Evolutionary conservation across 2,113 vertebrate genomes (phyloP).

Genomic region (Ammodytes marinus): DNA sequence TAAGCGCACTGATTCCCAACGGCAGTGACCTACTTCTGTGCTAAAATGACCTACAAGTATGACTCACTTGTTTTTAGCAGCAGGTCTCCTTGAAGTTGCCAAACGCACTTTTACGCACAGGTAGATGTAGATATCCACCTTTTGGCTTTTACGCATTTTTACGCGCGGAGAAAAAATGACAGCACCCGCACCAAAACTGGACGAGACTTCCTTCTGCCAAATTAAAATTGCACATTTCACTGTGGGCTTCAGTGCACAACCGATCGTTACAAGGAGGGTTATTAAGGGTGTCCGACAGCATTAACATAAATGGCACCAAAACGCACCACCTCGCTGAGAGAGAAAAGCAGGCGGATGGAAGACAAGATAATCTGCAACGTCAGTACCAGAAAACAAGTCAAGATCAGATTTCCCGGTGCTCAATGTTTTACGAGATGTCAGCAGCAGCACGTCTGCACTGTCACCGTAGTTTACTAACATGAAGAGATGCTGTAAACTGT

Average conservation of each 20-base stretch:
- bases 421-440: conserved; percentile 17
- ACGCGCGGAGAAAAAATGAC: conserved; percentile 12
- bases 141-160: conserved; percentile 36
- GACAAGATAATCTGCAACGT: conserved; percentile 1
- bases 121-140: not conserved
- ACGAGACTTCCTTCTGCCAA: not conserved
- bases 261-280: not conserved
- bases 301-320: not conserved
- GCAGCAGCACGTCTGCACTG: not conserved
- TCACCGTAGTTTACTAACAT: not conserved
- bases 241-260: conserved; percentile 6
- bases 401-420: not conserved
- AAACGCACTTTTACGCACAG: conserved; percentile 13
- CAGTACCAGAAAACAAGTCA: not conserved
- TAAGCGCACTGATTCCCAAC: conserved; percentile 29
- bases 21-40: conserved; percentile 30
- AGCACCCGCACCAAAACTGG: not conserved
- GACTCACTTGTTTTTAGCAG: not conserved
- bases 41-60: conserved; percentile 7
- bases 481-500: not conserved
- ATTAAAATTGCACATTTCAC: not conserved
- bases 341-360: not conserved
- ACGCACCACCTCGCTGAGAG: not conserved
- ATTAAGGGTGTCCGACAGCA: not conserved
- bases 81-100: not conserved